Conservation (phyloP, 2,797 vertebrate species). For the Tragopan temminckii region DNA sequence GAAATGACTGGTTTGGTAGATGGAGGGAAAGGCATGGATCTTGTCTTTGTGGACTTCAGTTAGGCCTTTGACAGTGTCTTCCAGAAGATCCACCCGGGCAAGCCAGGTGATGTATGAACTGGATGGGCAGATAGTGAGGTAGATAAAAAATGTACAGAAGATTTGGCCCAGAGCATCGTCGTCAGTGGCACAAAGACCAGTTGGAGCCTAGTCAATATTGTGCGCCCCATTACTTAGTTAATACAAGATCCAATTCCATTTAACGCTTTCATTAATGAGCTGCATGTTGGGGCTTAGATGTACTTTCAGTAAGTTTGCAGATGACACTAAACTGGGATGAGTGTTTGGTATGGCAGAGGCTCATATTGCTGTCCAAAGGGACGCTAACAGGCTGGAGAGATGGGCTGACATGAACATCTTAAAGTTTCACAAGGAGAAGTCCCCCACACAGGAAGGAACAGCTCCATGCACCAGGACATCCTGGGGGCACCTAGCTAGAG, state of each 20-base stretch:
- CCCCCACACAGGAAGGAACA: neutral
- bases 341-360: neutral
- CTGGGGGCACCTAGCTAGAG: too few species aligned
- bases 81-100: neutral
- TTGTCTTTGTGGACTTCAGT: too few species aligned
- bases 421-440: neutral
- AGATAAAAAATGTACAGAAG: neutral
- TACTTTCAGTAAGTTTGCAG: neutral
- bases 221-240: too few species aligned
- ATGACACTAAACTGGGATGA: neutral
- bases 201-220: too few species aligned
- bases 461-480: neutral
- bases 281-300: neutral
- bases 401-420: neutral
- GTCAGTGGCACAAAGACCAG: neutral
- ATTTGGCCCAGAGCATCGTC: too few species aligned
- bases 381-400: neutral
- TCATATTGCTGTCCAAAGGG: neutral
- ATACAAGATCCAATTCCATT: neutral
- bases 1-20: too few species aligned
- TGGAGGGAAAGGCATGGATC: too few species aligned
- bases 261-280: neutral
- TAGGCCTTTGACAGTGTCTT: too few species aligned
- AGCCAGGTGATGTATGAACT: neutral
- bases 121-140: neutral